A percentile compares a stretch with the other conserved stretches of the same genome.
phyloP scores from a whole-genome alignment of 2,797 vertebrate genomes.

The Oophaga sylvatica region DNA sequence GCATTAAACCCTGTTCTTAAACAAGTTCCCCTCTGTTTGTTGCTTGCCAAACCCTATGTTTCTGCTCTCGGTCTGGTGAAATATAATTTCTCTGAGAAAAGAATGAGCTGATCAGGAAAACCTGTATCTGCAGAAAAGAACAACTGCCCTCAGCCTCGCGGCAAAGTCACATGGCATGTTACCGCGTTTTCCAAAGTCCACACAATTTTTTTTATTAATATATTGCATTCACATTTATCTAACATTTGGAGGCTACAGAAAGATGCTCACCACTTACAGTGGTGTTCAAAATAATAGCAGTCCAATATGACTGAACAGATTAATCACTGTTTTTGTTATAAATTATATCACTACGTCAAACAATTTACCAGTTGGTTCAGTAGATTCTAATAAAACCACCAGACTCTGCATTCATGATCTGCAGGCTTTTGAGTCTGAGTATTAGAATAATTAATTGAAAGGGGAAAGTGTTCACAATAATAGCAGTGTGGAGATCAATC shows the following conservation, averaged over 20 bases:
- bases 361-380: too few species aligned
- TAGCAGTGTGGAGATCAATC: too few species aligned
- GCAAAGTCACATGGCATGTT: neutral
- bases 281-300: too few species aligned
- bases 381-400: too few species aligned
- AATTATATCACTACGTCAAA: too few species aligned
- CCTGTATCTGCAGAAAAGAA: neutral
- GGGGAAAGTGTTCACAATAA: too few species aligned
- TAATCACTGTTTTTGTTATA: too few species aligned
- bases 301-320: too few species aligned
- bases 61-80: constrained; percentile 1
- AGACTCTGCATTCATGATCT: too few species aligned
- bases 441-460: too few species aligned
- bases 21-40: constrained; percentile 4
- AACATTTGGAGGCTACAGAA: neutral
- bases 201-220: neutral
- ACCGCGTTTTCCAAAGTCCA: neutral
- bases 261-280: too few species aligned
- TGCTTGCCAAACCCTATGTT: constrained; percentile 14
- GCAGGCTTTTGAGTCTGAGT: too few species aligned
- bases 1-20: constrained; percentile 27
- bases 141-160: neutral
- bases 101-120: constrained; percentile 14
- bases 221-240: neutral
- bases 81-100: neutral